Percentiles rank a stretch among this genome's conserved stretches.
These are phyloP conservation scores for Corythornis cristatus DNA, from an alignment of 2,113 vertebrate species.

Conservation along the genomic window DNA sequence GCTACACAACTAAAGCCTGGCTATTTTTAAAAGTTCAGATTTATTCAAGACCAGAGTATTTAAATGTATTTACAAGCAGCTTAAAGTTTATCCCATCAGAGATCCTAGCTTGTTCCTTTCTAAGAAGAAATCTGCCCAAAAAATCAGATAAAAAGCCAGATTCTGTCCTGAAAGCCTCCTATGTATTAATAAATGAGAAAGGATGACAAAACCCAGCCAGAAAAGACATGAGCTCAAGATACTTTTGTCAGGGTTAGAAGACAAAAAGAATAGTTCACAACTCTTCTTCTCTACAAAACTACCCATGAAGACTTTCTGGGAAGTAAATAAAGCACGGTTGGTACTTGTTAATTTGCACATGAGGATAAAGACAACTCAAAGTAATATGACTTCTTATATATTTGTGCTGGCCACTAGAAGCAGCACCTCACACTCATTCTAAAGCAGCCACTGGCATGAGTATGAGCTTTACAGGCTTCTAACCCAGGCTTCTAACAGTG, in stretches of 20 bases:
- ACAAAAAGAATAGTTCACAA: neutral
- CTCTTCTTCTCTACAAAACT: neutral
- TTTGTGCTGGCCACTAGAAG: neutral
- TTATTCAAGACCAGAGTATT: slow-evolving; percentile 5
- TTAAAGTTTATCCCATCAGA: slow-evolving; percentile 40
- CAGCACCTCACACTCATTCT: neutral
- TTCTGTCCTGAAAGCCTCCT: slow-evolving; percentile 41
- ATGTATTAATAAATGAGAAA: neutral
- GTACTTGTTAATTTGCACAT: neutral
- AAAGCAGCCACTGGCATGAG: rapidly evolving
- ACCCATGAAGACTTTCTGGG: neutral
- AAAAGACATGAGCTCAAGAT: neutral
- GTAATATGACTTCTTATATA: rapidly evolving
- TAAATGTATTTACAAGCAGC: slow-evolving; percentile 46
- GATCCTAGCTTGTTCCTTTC: slow-evolving; percentile 9
- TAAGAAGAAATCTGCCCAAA: neutral
- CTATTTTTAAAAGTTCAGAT: slow-evolving; percentile 10
- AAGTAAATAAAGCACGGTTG: neutral
- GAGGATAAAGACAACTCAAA: neutral
- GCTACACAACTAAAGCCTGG: neutral
- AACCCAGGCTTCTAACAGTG: neutral
- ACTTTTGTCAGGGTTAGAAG: neutral
- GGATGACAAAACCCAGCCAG: neutral
- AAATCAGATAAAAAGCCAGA: slow-evolving; percentile 42
- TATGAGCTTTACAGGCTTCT: neutral